phyloP scores from a whole-genome alignment of 2,888 invertebrate species.

The Ephialtes manifestator region DNA sequence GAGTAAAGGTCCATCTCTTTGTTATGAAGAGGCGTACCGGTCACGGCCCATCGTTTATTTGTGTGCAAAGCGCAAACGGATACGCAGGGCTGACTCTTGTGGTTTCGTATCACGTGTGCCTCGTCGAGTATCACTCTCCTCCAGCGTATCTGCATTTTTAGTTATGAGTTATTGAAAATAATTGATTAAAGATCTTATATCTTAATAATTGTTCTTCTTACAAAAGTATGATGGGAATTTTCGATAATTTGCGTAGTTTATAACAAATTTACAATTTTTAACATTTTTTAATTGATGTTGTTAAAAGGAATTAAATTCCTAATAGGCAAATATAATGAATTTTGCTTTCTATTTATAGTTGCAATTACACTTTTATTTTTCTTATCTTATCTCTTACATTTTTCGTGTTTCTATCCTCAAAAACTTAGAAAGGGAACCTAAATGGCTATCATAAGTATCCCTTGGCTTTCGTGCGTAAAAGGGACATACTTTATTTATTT shows the following conservation, averaged over 20 bases:
- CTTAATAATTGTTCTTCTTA: background rate
- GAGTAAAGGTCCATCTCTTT: conserved; percentile 94
- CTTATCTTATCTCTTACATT: no score
- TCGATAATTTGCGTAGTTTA: background rate
- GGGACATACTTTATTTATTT: no score
- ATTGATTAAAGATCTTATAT: background rate
- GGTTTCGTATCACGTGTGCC: conserved; percentile 96
- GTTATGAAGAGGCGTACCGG: conserved; percentile 98
- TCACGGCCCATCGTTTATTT: conserved; percentile 92
- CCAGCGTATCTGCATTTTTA: conserved; percentile 90
- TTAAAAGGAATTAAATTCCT: no score
- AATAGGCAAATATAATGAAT: no score
- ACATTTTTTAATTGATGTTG: no score
- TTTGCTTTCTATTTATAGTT: no score
- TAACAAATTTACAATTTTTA: no score
- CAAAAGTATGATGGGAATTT: background rate
- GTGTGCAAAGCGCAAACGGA: conserved; percentile 90
- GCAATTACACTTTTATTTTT: no score
- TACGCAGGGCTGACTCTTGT: conserved; percentile 91
- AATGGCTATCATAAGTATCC: background rate
- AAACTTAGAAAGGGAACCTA: no score
- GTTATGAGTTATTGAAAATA: background rate
- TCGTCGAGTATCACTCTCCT: conserved; percentile 96
- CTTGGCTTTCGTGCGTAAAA: background rate
- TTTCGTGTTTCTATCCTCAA: no score